These are phyloP conservation scores for Albula glossodonta DNA, from an alignment of 2,113 vertebrate genomes.

Conservation along the genomic window DNA sequence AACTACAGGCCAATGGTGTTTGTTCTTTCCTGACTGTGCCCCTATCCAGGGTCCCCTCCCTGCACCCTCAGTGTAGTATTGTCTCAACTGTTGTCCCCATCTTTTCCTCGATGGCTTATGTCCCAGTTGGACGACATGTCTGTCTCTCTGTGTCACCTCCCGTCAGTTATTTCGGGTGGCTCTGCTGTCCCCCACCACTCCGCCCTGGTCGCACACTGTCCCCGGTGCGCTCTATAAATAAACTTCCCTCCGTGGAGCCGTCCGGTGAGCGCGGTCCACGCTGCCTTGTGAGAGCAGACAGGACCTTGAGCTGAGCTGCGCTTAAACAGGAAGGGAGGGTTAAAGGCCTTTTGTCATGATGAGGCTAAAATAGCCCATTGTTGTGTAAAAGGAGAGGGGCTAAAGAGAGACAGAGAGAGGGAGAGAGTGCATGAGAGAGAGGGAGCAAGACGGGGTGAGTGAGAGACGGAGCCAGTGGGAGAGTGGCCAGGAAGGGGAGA, in stretches of 20 bases:
- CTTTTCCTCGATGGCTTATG: not conserved
- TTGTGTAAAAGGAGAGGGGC: slow-evolving; percentile 18
- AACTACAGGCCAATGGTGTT: not conserved
- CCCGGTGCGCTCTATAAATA: slow-evolving; percentile 28
- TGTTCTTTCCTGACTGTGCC: too few relatives aligned
- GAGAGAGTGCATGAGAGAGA: not conserved
- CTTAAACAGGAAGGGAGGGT: slow-evolving; percentile 28
- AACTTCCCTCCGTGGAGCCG: slow-evolving; percentile 5
- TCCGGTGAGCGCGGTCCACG: not conserved
- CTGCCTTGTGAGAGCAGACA: slow-evolving; percentile 14
- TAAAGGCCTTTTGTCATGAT: slow-evolving; percentile 29
- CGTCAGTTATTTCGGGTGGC: not conserved
- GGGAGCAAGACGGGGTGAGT: not conserved
- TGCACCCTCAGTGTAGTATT: not conserved
- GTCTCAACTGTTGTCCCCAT: not conserved
- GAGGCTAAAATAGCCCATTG: slow-evolving; percentile 35
- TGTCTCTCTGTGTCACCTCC: not conserved
- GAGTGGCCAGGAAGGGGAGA: not conserved
- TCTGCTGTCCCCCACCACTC: not conserved
- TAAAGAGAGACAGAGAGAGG: not conserved
- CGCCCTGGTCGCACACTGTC: slow-evolving; percentile 12
- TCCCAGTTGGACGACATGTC: not conserved
- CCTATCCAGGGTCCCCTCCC: not conserved
- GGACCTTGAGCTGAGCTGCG: slow-evolving; percentile 7
- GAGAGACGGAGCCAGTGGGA: not conserved